A percentile compares a stretch with the other conserved stretches of the same genome.
phyloP scores from a whole-genome alignment of 2,888 invertebrate species.

The Arrhopalites spinosus region DNA sequence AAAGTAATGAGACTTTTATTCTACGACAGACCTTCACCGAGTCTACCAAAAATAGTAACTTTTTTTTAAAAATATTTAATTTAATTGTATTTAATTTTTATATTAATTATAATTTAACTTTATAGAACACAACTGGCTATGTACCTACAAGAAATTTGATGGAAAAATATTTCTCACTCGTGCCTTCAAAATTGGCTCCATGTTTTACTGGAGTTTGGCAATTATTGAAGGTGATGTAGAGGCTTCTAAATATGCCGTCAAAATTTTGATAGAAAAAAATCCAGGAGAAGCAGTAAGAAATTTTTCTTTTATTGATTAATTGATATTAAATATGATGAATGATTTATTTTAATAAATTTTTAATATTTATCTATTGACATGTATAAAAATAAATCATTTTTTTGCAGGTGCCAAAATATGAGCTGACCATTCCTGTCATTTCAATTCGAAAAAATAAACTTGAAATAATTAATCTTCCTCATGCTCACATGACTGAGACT shows the following conservation, averaged over 20 bases:
- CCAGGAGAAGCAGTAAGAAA: background rate
- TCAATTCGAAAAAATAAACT: slow-evolving; percentile 8
- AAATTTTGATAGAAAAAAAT: slow-evolving; percentile 14
- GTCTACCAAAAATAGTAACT: slow-evolving; percentile 20
- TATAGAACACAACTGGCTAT: slow-evolving; percentile 26
- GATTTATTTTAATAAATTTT: background rate
- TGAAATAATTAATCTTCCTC: slow-evolving; percentile 5
- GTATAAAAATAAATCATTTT: too few species aligned
- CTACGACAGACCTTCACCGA: slow-evolving; percentile 29
- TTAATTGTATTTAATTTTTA: background rate
- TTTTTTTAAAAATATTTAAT: background rate
- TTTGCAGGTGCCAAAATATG: slow-evolving; percentile 16
- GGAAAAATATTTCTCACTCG: slow-evolving; percentile 20
- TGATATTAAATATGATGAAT: background rate
- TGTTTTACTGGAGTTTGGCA: slow-evolving; percentile 25
- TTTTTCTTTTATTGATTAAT: too few species aligned
- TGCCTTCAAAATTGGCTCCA: slow-evolving; percentile 1
- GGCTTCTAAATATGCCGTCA: slow-evolving; percentile 19
- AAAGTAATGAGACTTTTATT: slow-evolving; percentile 1
- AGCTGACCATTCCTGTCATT: slow-evolving; percentile 17
- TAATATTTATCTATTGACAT: background rate
- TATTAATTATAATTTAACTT: background rate
- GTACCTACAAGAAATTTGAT: slow-evolving; percentile 23
- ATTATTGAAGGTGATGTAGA: slow-evolving; percentile 1
- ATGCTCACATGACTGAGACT: slow-evolving; percentile 9